These are phyloP conservation scores for Venusia cambrica DNA, from an alignment of 2,888 invertebrate species.

Conservation along the genomic window DNA sequence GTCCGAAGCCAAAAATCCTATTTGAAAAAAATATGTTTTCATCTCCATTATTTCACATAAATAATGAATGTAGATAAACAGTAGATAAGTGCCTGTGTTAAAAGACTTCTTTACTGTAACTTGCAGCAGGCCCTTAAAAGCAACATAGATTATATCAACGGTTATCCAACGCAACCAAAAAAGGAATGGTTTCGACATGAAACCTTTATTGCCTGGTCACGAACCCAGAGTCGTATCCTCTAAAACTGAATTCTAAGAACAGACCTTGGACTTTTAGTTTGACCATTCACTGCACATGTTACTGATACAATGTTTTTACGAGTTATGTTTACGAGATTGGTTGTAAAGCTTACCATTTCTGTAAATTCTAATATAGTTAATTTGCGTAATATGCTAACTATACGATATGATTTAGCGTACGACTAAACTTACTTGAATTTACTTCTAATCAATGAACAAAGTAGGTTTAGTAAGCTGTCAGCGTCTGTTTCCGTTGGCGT, in stretches of 20 bases:
- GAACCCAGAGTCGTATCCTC: constrained; percentile 36
- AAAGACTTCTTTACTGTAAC: constrained; percentile 3
- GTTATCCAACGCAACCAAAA: constrained; percentile 29
- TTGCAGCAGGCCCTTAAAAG: constrained; percentile 12
- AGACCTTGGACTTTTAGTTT: constrained; percentile 37
- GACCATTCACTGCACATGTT: constrained; percentile 18
- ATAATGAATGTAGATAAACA: no score
- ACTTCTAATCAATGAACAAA: no score
- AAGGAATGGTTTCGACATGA: constrained; percentile 33
- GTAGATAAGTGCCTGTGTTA: no score
- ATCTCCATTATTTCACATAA: no score
- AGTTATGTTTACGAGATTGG: not conserved
- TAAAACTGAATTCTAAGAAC: constrained; percentile 31
- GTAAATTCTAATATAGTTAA: no score
- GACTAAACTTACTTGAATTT: no score
- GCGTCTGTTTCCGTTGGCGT: no score
- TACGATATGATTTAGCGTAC: no score
- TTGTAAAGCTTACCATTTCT: constrained; percentile 2
- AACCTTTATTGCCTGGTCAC: constrained; percentile 41
- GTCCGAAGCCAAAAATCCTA: no score
- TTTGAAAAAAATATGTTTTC: no score
- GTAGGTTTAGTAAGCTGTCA: no score
- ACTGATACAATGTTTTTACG: constrained; percentile 1
- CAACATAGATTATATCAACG: constrained; percentile 13
- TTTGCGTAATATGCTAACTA: no score